These are phyloP conservation scores for Corvus hawaiiensis DNA, from an alignment of 2,113 vertebrate species.

Conservation along the genomic window DNA sequence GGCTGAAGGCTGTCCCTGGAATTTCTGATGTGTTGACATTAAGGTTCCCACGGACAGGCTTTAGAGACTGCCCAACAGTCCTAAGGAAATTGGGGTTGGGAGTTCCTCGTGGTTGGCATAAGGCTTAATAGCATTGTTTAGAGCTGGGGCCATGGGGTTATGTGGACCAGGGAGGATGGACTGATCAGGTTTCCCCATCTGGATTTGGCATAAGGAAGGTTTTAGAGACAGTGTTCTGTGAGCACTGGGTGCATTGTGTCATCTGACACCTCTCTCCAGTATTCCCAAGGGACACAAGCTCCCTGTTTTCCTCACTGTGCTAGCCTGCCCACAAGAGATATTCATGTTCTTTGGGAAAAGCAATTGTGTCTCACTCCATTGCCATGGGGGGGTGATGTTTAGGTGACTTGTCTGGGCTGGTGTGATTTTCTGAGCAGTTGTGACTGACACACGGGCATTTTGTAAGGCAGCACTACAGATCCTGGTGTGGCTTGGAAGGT, in stretches of 20 bases:
- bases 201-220: neutral
- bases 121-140: neutral
- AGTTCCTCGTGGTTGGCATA: accelerated
- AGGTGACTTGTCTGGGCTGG: neutral
- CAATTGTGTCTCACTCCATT: neutral
- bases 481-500: neutral
- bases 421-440: neutral
- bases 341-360: neutral
- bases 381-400: neutral
- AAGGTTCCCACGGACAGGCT: neutral
- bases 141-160: neutral
- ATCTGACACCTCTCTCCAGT: neutral
- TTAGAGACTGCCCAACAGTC: neutral
- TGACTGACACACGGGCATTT: neutral
- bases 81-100: too few species aligned
- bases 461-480: neutral
- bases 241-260: neutral
- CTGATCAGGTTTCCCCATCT: neutral
- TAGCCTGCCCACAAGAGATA: neutral
- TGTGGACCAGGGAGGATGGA: neutral
- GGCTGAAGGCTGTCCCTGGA: neutral
- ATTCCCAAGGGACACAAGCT: neutral
- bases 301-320: neutral
- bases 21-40: neutral
- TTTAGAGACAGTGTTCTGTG: neutral